Evolutionary conservation across 2,113 vertebrate genomes (phyloP).

Genomic region (Crotalus tigris): DNA sequence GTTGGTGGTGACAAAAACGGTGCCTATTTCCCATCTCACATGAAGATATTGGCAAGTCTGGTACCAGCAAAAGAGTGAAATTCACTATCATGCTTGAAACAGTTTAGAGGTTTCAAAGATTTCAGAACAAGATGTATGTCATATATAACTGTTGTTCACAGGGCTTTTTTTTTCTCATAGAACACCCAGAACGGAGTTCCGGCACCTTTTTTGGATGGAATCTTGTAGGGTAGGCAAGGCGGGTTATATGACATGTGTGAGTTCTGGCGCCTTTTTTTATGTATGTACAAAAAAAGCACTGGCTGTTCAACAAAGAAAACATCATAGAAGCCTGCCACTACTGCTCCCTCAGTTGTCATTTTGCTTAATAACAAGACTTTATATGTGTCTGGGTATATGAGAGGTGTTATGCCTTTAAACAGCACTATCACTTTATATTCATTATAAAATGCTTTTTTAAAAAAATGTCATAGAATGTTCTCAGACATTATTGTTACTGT

Average conservation of each 20-base stretch:
- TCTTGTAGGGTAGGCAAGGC: no score
- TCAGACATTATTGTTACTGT: neutral
- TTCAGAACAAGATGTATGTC: neutral
- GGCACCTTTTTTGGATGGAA: no score
- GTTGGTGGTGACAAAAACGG: neutral
- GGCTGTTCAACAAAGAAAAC: neutral
- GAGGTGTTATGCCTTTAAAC: neutral
- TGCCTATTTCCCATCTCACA: neutral
- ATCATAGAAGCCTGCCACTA: neutral
- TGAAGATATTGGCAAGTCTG: neutral
- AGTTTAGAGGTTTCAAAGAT: neutral
- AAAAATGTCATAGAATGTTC: neutral
- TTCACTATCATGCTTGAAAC: neutral
- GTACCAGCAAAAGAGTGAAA: neutral
- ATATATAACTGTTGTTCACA: neutral
- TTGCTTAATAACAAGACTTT: neutral
- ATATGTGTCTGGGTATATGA: neutral
- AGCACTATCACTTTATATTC: neutral
- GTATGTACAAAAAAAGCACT: no score
- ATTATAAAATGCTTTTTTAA: neutral
- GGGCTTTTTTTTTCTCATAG: no score
- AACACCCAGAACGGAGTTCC: no score
- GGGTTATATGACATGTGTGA: no score
- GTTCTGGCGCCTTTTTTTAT: no score
- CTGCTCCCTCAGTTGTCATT: neutral